Conservation (phyloP, 2,888 invertebrate genomes). For the Sphinx pinastri region DNA sequence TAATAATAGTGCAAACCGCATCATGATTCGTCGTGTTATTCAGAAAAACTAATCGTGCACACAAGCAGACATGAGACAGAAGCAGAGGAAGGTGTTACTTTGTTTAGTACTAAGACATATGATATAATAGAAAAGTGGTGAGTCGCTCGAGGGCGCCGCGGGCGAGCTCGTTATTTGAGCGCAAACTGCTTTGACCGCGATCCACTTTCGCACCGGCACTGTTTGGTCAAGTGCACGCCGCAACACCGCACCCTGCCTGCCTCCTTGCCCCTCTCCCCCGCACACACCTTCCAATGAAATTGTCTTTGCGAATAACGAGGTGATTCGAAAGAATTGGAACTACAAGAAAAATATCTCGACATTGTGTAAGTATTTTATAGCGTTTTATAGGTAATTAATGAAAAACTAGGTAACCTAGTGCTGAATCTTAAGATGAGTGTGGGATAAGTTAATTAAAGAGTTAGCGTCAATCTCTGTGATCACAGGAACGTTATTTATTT, state of each 20-base stretch:
- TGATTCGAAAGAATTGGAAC: not conserved
- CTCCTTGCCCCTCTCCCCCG: not conserved
- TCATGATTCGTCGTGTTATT: too few species aligned
- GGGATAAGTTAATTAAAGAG: too few species aligned
- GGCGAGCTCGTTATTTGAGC: not conserved
- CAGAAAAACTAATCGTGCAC: too few species aligned
- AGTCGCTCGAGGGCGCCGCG: not conserved
- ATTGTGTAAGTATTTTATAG: not conserved
- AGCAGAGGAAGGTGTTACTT: too few species aligned
- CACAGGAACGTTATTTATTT: too few species aligned
- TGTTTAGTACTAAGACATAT: too few species aligned
- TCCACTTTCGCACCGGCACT: constrained; percentile 30
- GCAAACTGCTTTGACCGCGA: constrained; percentile 12
- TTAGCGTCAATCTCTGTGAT: too few species aligned
- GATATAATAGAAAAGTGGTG: too few species aligned
- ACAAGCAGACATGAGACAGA: too few species aligned
- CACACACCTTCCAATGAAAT: not conserved
- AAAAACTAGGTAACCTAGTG: too few species aligned
- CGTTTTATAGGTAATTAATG: not conserved
- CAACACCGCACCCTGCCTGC: constrained; percentile 10
- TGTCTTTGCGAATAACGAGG: not conserved
- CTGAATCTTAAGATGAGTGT: too few species aligned
- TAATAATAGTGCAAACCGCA: too few species aligned
- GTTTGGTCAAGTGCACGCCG: constrained; percentile 56
- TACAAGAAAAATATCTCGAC: not conserved